A percentile compares a stretch with the other conserved stretches of the same genome.
Evolutionary conservation across 2,888 invertebrate species (phyloP).

Genomic region (Stenodema calcarata): DNA sequence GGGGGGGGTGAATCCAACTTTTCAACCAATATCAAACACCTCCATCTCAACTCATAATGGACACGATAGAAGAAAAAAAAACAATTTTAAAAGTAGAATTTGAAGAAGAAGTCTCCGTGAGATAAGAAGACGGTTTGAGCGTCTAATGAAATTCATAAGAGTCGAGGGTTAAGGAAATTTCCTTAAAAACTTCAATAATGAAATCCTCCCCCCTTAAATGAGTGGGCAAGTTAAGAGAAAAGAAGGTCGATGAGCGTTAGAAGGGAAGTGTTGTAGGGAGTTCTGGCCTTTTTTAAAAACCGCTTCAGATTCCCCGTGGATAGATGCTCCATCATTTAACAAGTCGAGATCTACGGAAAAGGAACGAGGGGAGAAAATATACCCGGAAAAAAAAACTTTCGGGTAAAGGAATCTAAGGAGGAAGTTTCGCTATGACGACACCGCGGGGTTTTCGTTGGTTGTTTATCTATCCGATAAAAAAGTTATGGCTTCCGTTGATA

Average conservation of each 20-base stretch:
- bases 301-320: neutral
- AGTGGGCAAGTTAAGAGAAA: neutral
- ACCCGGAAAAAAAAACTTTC: neutral
- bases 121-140: neutral
- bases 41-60: neutral
- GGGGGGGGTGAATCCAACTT: neutral
- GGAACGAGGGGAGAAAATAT: neutral
- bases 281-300: neutral
- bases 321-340: neutral
- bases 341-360: neutral
- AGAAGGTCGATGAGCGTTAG: neutral
- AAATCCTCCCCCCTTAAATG: neutral
- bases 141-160: conserved; percentile 10
- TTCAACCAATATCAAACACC: neutral
- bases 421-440: neutral
- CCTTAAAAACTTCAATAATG: conserved; percentile 1
- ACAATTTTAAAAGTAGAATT: neutral
- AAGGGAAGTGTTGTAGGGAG: neutral
- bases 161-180: neutral
- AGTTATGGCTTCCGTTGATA: neutral
- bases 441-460: neutral
- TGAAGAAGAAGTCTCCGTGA: neutral
- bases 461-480: neutral
- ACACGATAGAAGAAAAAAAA: neutral
- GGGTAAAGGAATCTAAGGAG: neutral